Conservation (phyloP, 2,888 invertebrate genomes). For the Periphyllus acericola region DNA sequence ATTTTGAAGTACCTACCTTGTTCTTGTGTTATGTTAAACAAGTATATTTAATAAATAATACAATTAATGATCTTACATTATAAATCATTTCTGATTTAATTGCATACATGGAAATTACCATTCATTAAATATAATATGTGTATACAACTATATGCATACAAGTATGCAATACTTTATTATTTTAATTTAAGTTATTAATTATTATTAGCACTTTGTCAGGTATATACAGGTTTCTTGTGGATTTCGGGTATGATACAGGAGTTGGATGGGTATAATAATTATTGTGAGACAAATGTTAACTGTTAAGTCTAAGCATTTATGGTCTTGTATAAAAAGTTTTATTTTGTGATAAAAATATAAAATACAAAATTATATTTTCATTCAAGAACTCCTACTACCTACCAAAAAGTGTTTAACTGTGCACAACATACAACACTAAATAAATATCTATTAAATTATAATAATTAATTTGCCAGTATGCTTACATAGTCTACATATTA, state of each 20-base stretch:
- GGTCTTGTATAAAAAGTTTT: too few relatives aligned
- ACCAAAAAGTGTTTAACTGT: too few relatives aligned
- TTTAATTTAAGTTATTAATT: not conserved
- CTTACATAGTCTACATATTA: too few relatives aligned
- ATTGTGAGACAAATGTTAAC: too few relatives aligned
- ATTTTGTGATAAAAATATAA: too few relatives aligned
- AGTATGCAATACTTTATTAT: not conserved
- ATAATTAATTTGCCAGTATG: too few relatives aligned
- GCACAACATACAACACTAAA: too few relatives aligned
- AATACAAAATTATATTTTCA: too few relatives aligned
- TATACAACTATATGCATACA: not conserved
- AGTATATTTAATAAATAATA: slow-evolving; percentile 1
- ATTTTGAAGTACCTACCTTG: slow-evolving; percentile 14
- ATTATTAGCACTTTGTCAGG: not conserved
- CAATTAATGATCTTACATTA: slow-evolving; percentile 2
- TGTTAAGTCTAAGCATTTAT: too few relatives aligned
- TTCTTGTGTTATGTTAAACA: not conserved
- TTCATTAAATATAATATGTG: not conserved
- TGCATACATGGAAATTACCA: not conserved
- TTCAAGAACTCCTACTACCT: too few relatives aligned
- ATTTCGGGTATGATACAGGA: not conserved
- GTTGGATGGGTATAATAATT: not conserved
- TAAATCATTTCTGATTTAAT: not conserved
- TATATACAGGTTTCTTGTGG: not conserved
- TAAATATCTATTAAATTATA: too few relatives aligned